These are phyloP conservation scores for Spialia ferax DNA, from an alignment of 2,888 invertebrate genomes.

Conservation along the genomic window DNA sequence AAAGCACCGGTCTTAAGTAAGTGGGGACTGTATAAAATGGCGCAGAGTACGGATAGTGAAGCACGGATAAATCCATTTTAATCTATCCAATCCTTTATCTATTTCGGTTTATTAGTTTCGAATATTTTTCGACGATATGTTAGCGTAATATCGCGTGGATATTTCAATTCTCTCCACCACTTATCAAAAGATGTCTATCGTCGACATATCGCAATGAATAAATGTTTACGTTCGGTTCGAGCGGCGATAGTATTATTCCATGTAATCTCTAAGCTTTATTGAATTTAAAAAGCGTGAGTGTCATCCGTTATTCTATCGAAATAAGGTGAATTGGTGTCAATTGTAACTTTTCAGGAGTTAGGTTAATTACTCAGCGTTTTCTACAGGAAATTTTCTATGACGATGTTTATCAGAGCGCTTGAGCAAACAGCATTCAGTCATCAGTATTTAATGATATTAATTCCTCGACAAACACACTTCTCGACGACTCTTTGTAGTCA, in stretches of 20 bases:
- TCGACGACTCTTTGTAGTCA: constrained; percentile 56
- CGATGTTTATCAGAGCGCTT: constrained; percentile 42
- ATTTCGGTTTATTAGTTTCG: constrained; percentile 1
- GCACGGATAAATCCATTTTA: constrained; percentile 67
- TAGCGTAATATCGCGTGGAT: not conserved
- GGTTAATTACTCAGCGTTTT: constrained; percentile 30
- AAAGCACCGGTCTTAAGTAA: constrained; percentile 64
- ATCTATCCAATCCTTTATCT: constrained; percentile 54
- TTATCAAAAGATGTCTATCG: constrained; percentile 1
- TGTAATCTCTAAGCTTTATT: constrained; percentile 21
- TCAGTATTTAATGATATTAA: constrained; percentile 44
- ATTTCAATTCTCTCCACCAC: not conserved
- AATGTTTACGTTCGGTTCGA: constrained; percentile 10
- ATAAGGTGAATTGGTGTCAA: not conserved
- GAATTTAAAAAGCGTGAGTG: not conserved
- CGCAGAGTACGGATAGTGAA: constrained; percentile 57
- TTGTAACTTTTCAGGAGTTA: not conserved
- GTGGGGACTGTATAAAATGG: constrained; percentile 65
- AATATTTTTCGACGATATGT: not conserved
- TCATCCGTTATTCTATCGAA: too few species aligned
- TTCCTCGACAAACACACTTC: constrained; percentile 54
- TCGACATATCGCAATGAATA: constrained; percentile 6
- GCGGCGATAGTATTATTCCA: not conserved
- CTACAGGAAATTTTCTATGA: constrained; percentile 56
- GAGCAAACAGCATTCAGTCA: constrained; percentile 48